Evolutionary conservation across 1,140 invertebrate genomes (phyloP).

Genomic region (Pachypeltis micranthus): DNA sequence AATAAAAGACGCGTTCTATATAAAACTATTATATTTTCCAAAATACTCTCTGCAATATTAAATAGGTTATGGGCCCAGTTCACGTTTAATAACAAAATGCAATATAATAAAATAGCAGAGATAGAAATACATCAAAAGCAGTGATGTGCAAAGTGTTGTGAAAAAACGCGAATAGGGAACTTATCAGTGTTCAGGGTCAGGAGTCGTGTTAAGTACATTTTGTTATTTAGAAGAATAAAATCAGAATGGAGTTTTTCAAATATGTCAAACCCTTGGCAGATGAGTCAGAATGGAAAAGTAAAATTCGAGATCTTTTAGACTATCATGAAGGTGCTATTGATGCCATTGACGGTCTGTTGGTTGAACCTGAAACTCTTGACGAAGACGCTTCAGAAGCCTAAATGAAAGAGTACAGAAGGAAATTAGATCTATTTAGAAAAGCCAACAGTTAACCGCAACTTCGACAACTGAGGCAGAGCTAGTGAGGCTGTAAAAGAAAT

Average conservation of each 20-base stretch:
- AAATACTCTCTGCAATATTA: too few species aligned
- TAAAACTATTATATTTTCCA: too few species aligned
- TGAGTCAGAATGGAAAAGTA: constrained; percentile 29
- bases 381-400: constrained; percentile 14
- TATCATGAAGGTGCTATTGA: constrained; percentile 29
- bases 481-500: too few species aligned
- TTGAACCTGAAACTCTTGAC: constrained; percentile 22
- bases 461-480: too few species aligned
- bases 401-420: constrained; percentile 5
- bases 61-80: not conserved
- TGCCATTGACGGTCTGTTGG: constrained; percentile 27
- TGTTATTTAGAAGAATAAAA: too few species aligned
- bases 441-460: constrained; percentile 12
- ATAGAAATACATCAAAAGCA: too few species aligned
- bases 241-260: constrained; percentile 27
- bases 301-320: constrained; percentile 29
- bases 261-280: constrained; percentile 27
- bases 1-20: too few species aligned
- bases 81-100: too few species aligned
- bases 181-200: too few species aligned
- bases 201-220: too few species aligned
- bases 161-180: constrained; percentile 13
- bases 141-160: not conserved
- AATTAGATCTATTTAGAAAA: not conserved
- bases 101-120: too few species aligned